A percentile compares a stretch with the other conserved stretches of the same genome.
phyloP scores from a whole-genome alignment of 2,113 vertebrate species.

The Aegithalos caudatus region DNA sequence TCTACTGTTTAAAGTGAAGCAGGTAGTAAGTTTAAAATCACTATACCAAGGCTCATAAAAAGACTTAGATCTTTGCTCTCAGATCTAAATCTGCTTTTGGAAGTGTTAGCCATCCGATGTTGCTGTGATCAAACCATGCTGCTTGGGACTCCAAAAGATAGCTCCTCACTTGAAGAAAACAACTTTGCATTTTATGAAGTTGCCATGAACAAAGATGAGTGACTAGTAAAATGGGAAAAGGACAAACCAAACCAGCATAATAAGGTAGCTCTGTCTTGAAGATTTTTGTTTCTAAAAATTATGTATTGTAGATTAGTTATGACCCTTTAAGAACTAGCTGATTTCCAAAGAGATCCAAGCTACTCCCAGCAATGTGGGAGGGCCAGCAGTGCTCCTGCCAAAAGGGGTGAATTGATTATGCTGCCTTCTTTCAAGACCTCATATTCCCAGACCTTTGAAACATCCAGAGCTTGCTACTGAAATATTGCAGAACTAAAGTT shows the following conservation, averaged over 20 bases:
- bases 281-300: not conserved
- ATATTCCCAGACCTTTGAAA: not conserved
- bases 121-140: conserved; percentile 72
- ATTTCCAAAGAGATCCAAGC: not conserved
- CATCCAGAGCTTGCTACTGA: not conserved
- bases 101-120: conserved; percentile 54
- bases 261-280: not conserved
- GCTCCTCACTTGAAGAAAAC: conserved; percentile 36
- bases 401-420: not conserved
- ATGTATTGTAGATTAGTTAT: not conserved
- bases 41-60: not conserved
- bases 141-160: not conserved
- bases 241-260: conserved; percentile 58
- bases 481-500: not conserved
- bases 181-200: conserved; percentile 19
- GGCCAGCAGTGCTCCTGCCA: not conserved
- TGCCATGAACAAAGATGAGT: conserved; percentile 67
- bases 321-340: not conserved
- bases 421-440: not conserved
- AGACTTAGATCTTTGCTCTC: not conserved
- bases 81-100: not conserved
- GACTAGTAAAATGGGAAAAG: conserved; percentile 64
- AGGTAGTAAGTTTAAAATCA: not conserved
- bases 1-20: not conserved
- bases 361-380: not conserved